phyloP scores from a whole-genome alignment of 2,888 invertebrate species.

The Chrysina gloriosa region DNA sequence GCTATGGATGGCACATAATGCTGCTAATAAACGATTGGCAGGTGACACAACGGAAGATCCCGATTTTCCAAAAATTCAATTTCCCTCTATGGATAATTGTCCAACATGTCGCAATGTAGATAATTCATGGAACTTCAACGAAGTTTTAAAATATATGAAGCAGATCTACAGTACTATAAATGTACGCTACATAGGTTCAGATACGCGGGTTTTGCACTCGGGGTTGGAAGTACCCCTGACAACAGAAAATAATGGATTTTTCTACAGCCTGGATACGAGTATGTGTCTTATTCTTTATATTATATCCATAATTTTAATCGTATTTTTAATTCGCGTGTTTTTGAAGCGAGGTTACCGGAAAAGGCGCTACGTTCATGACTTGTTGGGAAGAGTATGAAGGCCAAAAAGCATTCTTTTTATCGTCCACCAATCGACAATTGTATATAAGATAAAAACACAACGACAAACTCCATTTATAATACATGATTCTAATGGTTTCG shows the following conservation, averaged over 20 bases:
- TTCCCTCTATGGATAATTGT: slow-evolving; percentile 78
- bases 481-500: background rate
- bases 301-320: slow-evolving; percentile 78
- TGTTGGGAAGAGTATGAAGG: slow-evolving; percentile 76
- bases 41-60: slow-evolving; percentile 94
- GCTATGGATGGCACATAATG: slow-evolving; percentile 95
- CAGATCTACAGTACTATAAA: slow-evolving; percentile 67
- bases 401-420: slow-evolving; percentile 18
- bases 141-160: slow-evolving; percentile 74
- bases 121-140: slow-evolving; percentile 72
- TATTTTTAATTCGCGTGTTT: slow-evolving; percentile 74
- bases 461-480: slow-evolving; percentile 11
- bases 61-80: slow-evolving; percentile 87
- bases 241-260: slow-evolving; percentile 40
- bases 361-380: slow-evolving; percentile 77
- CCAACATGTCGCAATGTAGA: slow-evolving; percentile 72
- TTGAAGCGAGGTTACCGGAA: slow-evolving; percentile 79
- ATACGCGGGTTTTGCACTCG: slow-evolving; percentile 59
- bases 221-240: slow-evolving; percentile 49
- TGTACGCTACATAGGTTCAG: slow-evolving; percentile 65
- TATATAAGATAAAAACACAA: slow-evolving; percentile 21
- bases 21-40: slow-evolving; percentile 88
- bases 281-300: slow-evolving; percentile 66
- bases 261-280: slow-evolving; percentile 60
- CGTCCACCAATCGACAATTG: slow-evolving; percentile 3